These are phyloP conservation scores for Copidosoma aretas DNA, from an alignment of 2,888 invertebrate species.

Conservation along the genomic window DNA sequence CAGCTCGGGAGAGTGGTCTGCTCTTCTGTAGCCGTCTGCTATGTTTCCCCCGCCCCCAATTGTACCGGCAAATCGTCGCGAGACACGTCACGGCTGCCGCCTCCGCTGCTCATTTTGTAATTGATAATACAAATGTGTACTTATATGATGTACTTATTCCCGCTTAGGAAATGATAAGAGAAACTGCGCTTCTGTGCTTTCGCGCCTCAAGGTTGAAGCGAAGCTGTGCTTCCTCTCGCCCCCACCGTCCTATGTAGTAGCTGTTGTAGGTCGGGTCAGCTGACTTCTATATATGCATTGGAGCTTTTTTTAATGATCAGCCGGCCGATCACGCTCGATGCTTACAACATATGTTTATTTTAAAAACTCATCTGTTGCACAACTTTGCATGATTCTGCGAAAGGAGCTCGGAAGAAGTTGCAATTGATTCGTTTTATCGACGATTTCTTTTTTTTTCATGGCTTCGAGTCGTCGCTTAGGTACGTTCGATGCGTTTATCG, in stretches of 20 bases:
- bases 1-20: not conserved
- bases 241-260: no score
- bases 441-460: no score
- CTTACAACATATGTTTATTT: constrained; percentile 38
- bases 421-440: no score
- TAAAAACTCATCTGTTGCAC: constrained; percentile 40
- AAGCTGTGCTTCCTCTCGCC: no score
- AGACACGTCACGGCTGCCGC: not conserved
- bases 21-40: not conserved
- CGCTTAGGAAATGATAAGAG: constrained; percentile 6
- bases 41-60: not conserved
- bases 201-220: no score
- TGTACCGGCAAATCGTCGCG: not conserved
- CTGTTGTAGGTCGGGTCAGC: constrained; percentile 20
- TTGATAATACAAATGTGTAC: no score
- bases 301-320: not conserved
- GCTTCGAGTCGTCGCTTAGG: no score
- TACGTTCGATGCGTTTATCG: no score
- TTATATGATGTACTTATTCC: constrained; percentile 1
- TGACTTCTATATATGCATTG: constrained; percentile 5
- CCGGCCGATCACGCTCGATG: constrained; percentile 20
- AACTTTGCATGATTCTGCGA: constrained; percentile 39
- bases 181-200: not conserved
- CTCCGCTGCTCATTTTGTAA: not conserved
- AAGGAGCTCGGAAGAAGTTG: not conserved